Base-by-base conservation (phyloP, 1,140 invertebrate genomes). In the Bradysia coprophila region DNA sequence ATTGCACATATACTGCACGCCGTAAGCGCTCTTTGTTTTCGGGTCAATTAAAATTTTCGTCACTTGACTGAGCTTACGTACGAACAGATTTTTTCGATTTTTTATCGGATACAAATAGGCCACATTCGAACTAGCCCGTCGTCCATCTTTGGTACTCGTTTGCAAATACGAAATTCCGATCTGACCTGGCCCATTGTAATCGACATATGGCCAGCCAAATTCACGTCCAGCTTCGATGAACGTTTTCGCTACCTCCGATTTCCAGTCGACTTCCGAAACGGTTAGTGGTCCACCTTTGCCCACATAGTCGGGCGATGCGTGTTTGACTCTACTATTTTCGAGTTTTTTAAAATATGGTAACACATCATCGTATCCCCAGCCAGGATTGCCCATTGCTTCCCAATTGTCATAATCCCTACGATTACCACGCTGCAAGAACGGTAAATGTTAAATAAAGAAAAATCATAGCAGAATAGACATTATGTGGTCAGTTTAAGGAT, bases 291-390 rank as follows among this genome's bases (percentile, higher is more conserved):
- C 82, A 2, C 69, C 54, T 3, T 66, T 58, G 3, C 68, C 67
- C 40, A 79, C 79, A 41, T 71, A 68, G 18, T 64, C 56, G 8
- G 56, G 54, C 36, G 68, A 60, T 11, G 67, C 59, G 37, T 66
- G 56, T 0, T 67, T 66, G 9, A 80, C 73, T 22, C 61, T 68
- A 47, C 72, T 74, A 40, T 73, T 71, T 62, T 87, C 83, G 3
- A 79, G 62, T 56, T 85, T 89, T 48, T 76, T 77, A 53, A 87
- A 90, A 52, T 88, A 90, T 0, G 80, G 80, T 4, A 86, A 50
- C 0, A 88, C 73, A n/a, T 84, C 73, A 13, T 80, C 65, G 64
- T 76, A 93, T 11, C 76, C 73, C 90, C 89, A 95, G 1, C 76
- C 81, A 1, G 61, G 49, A 44, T 88, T 89, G 0, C 88, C 88